Conservation (phyloP, 2,113 vertebrate genomes). For the Danio rerio region GRCz12tu NC_133198.1:27136501-27137000, state of each 20-base stretch:
- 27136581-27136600: constrained; percentile 69
- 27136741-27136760: constrained; percentile 2
- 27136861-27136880: constrained; percentile 40
- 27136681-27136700: constrained; percentile 42
- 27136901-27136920: constrained; percentile 38
- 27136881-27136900: constrained; percentile 47
- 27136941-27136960: background rate
- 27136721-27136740: constrained; percentile 19
- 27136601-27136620: background rate
- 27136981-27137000: background rate
- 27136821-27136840: constrained; percentile 57
- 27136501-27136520: constrained; percentile 67
- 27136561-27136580: constrained; percentile 61
- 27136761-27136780: constrained; percentile 50
- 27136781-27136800: constrained; percentile 30
- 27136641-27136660: constrained; percentile 4
- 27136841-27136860: constrained; percentile 49
- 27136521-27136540: constrained; percentile 64
- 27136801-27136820: constrained; percentile 41
- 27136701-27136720: constrained; percentile 36
- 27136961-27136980: background rate
- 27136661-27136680: constrained; percentile 19
- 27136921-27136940: background rate
- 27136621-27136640: background rate
- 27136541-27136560: constrained; percentile 76